phyloP scores from a whole-genome alignment of 2,888 invertebrate genomes.

The Campoplex nolae region DNA sequence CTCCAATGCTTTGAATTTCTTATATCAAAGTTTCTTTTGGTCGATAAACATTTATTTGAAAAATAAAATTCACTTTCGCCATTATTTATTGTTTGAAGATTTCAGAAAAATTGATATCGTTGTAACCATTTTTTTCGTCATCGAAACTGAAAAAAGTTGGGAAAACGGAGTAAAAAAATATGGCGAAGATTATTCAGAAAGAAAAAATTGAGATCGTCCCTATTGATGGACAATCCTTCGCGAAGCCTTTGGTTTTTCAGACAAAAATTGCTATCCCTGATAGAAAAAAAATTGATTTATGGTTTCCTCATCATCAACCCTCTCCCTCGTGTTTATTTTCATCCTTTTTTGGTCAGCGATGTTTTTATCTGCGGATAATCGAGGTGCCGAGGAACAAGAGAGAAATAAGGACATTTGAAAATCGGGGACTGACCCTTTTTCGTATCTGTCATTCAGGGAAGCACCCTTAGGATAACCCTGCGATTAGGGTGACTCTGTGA shows the following conservation, averaged over 20 bases:
- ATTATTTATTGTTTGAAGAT: not conserved
- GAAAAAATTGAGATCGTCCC: not conserved
- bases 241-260: not conserved
- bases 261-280: not conserved
- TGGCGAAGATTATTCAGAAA: no score
- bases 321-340: not conserved
- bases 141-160: not conserved
- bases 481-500: constrained; percentile 55
- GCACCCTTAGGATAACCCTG: constrained; percentile 36
- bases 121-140: not conserved
- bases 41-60: not conserved
- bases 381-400: not conserved
- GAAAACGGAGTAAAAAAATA: not conserved
- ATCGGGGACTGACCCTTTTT: constrained; percentile 46
- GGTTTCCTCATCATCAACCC: constrained; percentile 37
- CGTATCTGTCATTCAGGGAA: constrained; percentile 15
- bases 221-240: not conserved
- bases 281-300: constrained; percentile 69
- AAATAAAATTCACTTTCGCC: not conserved
- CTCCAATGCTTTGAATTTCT: not conserved
- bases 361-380: constrained; percentile 27
- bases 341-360: constrained; percentile 13
- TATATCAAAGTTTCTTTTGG: not conserved
- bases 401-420: constrained; percentile 27
- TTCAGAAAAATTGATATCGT: not conserved